These are phyloP conservation scores for Tokudaia muenninki DNA, from an alignment of 2,797 vertebrate species.

Conservation along the genomic window DNA sequence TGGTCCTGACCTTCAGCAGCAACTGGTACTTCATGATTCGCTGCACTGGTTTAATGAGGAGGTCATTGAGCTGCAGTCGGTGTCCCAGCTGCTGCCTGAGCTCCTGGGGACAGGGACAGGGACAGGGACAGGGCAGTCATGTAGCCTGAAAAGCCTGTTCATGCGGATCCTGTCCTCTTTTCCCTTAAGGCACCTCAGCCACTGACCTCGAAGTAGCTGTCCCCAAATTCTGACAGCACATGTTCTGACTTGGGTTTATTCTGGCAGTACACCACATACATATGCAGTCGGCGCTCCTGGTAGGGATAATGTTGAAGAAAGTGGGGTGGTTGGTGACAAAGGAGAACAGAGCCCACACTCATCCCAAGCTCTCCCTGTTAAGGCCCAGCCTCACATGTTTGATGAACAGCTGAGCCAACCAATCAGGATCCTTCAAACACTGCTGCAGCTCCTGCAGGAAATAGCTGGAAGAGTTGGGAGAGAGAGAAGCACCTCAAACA, in stretches of 20 bases:
- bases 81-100: constrained; percentile 88
- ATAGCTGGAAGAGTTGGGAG: constrained; percentile 81
- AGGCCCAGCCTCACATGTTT: constrained; percentile 86
- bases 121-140: background rate
- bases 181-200: background rate
- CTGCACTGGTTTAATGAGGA: constrained; percentile 89
- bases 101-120: constrained; percentile 81
- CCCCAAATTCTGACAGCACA: constrained; percentile 88
- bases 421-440: constrained; percentile 87
- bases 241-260: constrained; percentile 90
- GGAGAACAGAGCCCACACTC: background rate
- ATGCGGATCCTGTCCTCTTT: background rate
- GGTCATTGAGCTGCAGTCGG: constrained; percentile 88
- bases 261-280: constrained; percentile 90
- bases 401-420: constrained; percentile 88
- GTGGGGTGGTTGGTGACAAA: background rate
- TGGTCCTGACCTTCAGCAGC: constrained; percentile 86
- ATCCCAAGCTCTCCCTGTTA: background rate
- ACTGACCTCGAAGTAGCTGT: constrained; percentile 89
- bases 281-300: constrained; percentile 89
- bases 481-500: constrained; percentile 35
- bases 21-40: constrained; percentile 90
- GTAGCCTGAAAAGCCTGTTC: background rate
- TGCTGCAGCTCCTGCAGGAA: constrained; percentile 86
- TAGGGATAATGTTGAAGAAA: background rate